These are phyloP conservation scores for Bombus confusus DNA, from an alignment of 1,140 invertebrate genomes.

Conservation along the genomic window DNA sequence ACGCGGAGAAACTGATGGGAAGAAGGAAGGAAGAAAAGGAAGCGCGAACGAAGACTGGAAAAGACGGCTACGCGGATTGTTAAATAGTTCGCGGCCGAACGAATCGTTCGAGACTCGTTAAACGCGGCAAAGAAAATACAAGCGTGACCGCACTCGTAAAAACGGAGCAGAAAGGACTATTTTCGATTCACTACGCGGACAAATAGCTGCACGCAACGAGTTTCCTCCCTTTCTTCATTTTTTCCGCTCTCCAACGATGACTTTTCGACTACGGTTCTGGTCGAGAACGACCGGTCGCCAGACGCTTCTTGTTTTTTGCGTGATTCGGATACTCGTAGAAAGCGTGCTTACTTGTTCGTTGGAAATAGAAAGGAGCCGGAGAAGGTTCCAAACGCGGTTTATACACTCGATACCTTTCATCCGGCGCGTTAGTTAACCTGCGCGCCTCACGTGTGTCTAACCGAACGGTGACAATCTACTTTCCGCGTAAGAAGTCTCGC, in stretches of 20 bases:
- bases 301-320: not conserved
- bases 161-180: not conserved
- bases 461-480: not conserved
- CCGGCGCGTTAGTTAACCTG: not conserved
- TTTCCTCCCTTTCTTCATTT: not conserved
- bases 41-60: too few relatives aligned
- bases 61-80: not conserved
- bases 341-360: not conserved
- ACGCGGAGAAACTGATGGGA: not conserved
- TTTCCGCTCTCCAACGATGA: not conserved
- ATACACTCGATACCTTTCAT: too few relatives aligned
- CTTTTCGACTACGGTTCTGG: not conserved
- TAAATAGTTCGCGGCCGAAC: not conserved
- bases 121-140: not conserved
- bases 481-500: not conserved
- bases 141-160: not conserved
- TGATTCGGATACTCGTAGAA: not conserved
- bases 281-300: not conserved
- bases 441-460: not conserved
- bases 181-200: conserved; percentile 1
- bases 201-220: not conserved
- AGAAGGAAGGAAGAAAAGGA: not conserved
- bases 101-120: not conserved
- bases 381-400: not conserved
- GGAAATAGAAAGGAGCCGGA: not conserved